These are phyloP conservation scores for Camponotus floridanus DNA, from an alignment of 1,140 invertebrate genomes.

Conservation along the genomic window DNA sequence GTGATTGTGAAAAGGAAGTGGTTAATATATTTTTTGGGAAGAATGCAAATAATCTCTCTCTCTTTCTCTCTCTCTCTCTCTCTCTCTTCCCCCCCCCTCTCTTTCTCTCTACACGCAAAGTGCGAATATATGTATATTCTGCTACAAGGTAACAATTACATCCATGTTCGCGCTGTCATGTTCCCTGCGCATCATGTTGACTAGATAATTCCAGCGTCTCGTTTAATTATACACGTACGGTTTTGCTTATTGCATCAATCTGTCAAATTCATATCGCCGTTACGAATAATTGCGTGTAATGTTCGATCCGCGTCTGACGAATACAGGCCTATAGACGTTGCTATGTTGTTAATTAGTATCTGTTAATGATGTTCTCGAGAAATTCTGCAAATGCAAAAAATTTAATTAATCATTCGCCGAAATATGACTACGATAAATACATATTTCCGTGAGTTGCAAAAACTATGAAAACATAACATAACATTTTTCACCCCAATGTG, in stretches of 20 bases:
- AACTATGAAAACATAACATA: background rate
- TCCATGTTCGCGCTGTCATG: conserved; percentile 49
- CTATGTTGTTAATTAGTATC: background rate
- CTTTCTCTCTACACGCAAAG: background rate
- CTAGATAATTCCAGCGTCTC: conserved; percentile 68
- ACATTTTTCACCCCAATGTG: background rate
- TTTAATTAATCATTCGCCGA: conserved; percentile 27
- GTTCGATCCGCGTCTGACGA: conserved; percentile 54
- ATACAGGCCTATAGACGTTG: background rate
- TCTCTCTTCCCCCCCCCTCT: no score
- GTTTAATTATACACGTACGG: conserved; percentile 78
- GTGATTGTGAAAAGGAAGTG: background rate
- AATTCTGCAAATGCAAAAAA: background rate
- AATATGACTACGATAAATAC: background rate
- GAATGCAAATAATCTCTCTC: background rate
- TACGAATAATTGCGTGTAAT: conserved; percentile 52
- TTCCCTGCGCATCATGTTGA: conserved; percentile 57
- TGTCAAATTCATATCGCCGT: conserved; percentile 49
- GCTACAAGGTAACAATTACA: conserved; percentile 56
- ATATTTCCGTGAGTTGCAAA: background rate
- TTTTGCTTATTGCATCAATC: conserved; percentile 45
- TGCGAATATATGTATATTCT: background rate
- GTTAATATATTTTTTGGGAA: background rate
- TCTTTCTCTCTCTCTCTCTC: background rate
- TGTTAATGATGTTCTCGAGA: conserved; percentile 25